Conservation (phyloP, 2,888 invertebrate genomes). For the Cartodere bifasciata region DNA sequence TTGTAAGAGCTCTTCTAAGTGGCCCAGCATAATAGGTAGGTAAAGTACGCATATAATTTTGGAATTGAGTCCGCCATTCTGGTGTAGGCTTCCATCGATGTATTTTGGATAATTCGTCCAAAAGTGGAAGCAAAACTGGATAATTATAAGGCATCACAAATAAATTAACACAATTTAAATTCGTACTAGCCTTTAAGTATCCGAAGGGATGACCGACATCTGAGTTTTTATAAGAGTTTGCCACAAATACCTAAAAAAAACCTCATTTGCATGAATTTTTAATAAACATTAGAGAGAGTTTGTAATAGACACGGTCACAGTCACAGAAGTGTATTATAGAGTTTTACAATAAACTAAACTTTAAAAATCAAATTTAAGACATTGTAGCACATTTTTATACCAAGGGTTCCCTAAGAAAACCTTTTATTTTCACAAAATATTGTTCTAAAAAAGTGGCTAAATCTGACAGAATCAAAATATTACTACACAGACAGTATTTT, state of each 20-base stretch:
- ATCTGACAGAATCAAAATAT: too few species aligned
- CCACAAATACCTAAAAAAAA: conserved; percentile 54
- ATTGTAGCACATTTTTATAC: too few species aligned
- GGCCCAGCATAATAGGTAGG: conserved; percentile 91
- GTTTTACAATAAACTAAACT: too few species aligned
- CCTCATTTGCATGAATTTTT: too few species aligned
- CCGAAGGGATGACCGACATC: conserved; percentile 93
- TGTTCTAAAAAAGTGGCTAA: too few species aligned
- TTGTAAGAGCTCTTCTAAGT: conserved; percentile 73
- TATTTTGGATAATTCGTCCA: conserved; percentile 89
- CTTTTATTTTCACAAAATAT: too few species aligned
- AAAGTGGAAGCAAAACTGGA: conserved; percentile 78
- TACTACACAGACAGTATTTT: too few species aligned
- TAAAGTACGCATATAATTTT: conserved; percentile 89
- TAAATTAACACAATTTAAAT: conserved; percentile 85
- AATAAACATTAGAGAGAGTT: too few species aligned
- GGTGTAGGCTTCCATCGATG: conserved; percentile 84
- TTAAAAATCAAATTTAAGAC: too few species aligned
- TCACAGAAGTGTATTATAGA: too few species aligned
- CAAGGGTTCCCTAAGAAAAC: too few species aligned
- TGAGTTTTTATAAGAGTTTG: conserved; percentile 78
- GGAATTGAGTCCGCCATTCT: conserved; percentile 88
- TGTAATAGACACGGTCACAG: too few species aligned
- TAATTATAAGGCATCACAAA: conserved; percentile 99
- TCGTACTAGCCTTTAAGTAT: conserved; percentile 91